Evolutionary conservation across 2,113 vertebrate species (phyloP), one percentile per base, ranked within the genome.

Genomic region (Lycocorax pyrrhopterus): DNA sequence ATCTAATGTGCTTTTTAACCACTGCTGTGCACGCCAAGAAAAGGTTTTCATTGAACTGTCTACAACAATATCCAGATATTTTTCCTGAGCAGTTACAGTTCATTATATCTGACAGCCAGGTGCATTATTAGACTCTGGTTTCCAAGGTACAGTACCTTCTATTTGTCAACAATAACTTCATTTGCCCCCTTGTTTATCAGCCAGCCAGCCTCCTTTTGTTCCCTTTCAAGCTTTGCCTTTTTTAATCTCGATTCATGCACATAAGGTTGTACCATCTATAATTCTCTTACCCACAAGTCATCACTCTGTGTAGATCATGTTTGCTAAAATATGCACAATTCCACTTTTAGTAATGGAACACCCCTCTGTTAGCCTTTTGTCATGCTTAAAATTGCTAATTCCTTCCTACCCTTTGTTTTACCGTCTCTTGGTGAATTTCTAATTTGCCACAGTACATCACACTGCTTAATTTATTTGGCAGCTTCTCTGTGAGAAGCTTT

Each of bases 381-480:
- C 74, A 91, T 25, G 68, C 68, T 94, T 86, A 59, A 93, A 91
- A 94, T 82, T 77, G 82, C 85, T 94, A 96, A 96, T 95, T 93
- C 90, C 90, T 90, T 90, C 79, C 82, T 83, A 86, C 12, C 72
- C 79, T 96, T 96, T 93, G 92, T 96, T 95, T 96, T 93, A 93
- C 87, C 44, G 76, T 92, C 94, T 96, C 91, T 88, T 93, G 87
- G 90, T 90, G 82, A 88, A 94, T 91, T 91, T 83, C 75, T 96
- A 90, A 96, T 96, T 87, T 90, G 82, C 82, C 71, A 80, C 29
- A 91, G 68, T 79, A 89, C 89, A 94, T 82, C 74, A 71, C 39
- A 81, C 43, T 63, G 47, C 75, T 92, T 88, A 96, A 96, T 97
- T 96, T 94, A 94, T 95, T 94, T 97, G 96, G 94, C 94, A 96